These are phyloP conservation scores for Gila robusta DNA, from an alignment of 2,797 vertebrate genomes.

Conservation along the genomic window DNA sequence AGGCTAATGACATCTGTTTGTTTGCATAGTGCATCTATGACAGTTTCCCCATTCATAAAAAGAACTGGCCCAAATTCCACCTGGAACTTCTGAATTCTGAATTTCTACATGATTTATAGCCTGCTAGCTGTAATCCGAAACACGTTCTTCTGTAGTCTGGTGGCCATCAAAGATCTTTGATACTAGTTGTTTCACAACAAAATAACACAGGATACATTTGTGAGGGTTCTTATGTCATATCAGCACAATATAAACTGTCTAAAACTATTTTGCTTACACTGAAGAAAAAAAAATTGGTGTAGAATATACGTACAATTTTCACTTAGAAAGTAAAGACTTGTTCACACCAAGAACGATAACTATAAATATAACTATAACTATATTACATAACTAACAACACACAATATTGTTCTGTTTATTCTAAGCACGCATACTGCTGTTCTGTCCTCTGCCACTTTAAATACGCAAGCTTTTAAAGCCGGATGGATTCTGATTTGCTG, in stretches of 20 bases:
- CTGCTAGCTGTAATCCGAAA: not conserved
- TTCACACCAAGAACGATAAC: not conserved
- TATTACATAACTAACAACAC: not conserved
- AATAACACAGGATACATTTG: not conserved
- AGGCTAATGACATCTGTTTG: constrained; percentile 8
- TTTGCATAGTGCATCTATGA: not conserved
- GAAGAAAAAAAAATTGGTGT: not conserved
- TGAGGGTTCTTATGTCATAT: not conserved
- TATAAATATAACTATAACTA: not conserved
- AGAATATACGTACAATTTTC: not conserved
- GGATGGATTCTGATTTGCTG: too few relatives aligned
- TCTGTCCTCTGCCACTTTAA: too few relatives aligned
- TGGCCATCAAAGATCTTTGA: not conserved
- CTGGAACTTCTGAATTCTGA: constrained; percentile 9
- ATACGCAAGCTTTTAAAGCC: too few relatives aligned
- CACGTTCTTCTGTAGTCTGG: not conserved
- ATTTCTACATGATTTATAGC: not conserved
- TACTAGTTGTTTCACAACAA: not conserved
- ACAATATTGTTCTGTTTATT: too few relatives aligned
- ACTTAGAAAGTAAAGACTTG: not conserved
- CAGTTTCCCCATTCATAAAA: constrained; percentile 15
- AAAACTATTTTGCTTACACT: not conserved
- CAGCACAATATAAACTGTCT: not conserved
- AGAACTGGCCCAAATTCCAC: not conserved
- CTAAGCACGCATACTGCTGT: too few relatives aligned